These are phyloP conservation scores for Calameuta idolon DNA, from an alignment of 2,888 invertebrate species.

Conservation along the genomic window DNA sequence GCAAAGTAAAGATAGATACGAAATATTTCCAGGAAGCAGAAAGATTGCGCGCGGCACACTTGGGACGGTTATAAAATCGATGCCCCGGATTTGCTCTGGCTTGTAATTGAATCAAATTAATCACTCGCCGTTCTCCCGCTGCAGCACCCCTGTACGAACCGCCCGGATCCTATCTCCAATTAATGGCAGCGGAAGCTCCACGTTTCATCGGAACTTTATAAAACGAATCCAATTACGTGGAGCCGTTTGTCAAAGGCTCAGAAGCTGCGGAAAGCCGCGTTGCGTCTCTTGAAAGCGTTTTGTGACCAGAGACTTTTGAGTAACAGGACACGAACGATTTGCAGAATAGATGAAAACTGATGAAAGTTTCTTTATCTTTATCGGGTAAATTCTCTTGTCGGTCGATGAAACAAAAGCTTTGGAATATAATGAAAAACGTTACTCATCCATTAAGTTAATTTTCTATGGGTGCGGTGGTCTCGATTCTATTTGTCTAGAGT, in stretches of 20 bases:
- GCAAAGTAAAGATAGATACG: neutral
- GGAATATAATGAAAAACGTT: neutral
- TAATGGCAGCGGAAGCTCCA: constrained; percentile 46
- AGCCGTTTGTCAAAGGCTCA: constrained; percentile 49
- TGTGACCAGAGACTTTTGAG: neutral
- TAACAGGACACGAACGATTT: neutral
- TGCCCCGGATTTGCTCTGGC: constrained; percentile 45
- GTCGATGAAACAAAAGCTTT: neutral
- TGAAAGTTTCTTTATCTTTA: neutral
- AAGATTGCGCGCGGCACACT: neutral
- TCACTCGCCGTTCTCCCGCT: constrained; percentile 43
- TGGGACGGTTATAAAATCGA: constrained; percentile 51
- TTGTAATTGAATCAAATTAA: constrained; percentile 59
- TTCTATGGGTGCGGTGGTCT: neutral
- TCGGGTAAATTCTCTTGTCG: neutral
- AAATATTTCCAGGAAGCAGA: neutral
- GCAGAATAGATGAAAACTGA: neutral
- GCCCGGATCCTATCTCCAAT: constrained; percentile 43
- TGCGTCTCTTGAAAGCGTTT: neutral
- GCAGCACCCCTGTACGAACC: constrained; percentile 37
- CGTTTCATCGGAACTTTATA: constrained; percentile 52
- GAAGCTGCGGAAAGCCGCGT: constrained; percentile 25
- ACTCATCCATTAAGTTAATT: neutral
- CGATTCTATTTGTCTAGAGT: neutral
- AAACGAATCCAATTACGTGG: constrained; percentile 53